Evolutionary conservation across 2,797 vertebrate genomes (phyloP).

Genomic region (Crypturellus tataupa): DNA sequence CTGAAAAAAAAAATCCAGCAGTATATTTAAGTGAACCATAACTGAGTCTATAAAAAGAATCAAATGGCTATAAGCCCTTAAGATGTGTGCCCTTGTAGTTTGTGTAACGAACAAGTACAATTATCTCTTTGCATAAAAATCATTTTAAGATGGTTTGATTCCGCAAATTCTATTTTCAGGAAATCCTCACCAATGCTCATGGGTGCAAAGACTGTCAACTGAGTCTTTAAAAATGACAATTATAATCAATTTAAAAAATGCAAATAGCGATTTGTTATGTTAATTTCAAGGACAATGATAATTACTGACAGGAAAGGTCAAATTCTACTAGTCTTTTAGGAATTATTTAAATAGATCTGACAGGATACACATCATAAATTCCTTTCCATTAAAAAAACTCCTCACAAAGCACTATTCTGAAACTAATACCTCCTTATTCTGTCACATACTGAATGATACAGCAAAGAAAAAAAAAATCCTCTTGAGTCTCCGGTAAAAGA

Average conservation of each 20-base stretch:
- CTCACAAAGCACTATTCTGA: slow-evolving; percentile 33
- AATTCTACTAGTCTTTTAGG: slow-evolving; percentile 41
- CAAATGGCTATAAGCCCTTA: slow-evolving; percentile 34
- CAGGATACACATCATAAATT: slow-evolving; percentile 43
- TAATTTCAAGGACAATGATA: slow-evolving; percentile 53
- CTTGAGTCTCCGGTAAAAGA: background rate
- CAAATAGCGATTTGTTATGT: slow-evolving; percentile 38
- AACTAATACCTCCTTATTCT: slow-evolving; percentile 39
- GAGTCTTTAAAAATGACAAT: background rate
- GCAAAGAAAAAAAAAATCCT: slow-evolving; percentile 18
- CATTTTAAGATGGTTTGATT: background rate
- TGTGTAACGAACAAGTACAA: slow-evolving; percentile 36
- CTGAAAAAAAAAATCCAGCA: slow-evolving; percentile 36
- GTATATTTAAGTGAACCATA: slow-evolving; percentile 54
- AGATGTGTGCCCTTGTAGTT: slow-evolving; percentile 12
- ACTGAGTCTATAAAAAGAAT: slow-evolving; percentile 55
- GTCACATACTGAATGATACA: slow-evolving; percentile 22
- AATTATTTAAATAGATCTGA: slow-evolving; percentile 57
- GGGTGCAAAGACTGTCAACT: background rate
- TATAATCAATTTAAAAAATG: slow-evolving; percentile 15
- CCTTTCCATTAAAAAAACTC: background rate
- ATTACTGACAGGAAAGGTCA: slow-evolving; percentile 50
- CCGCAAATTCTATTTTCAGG: slow-evolving; percentile 15
- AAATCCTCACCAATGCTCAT: background rate
- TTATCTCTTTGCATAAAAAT: background rate